A percentile compares a stretch with the other conserved stretches of the same genome.
These are phyloP conservation scores for Biston stratarius DNA, from an alignment of 2,888 invertebrate species.

Conservation along the genomic window DNA sequence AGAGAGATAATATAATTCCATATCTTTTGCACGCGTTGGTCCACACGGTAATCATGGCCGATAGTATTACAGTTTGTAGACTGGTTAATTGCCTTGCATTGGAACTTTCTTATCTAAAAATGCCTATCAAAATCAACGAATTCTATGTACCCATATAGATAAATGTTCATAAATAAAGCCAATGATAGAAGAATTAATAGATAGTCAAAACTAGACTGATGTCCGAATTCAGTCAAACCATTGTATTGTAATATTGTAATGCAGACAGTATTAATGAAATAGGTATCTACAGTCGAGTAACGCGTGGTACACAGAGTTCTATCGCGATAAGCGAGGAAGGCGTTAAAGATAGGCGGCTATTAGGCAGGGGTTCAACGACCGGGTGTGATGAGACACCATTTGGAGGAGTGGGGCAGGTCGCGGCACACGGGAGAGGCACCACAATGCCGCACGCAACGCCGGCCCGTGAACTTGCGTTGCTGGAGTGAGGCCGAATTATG, in stretches of 20 bases:
- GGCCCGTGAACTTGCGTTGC: constrained; percentile 40
- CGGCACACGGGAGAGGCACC: constrained; percentile 49
- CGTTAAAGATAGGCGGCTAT: constrained; percentile 45
- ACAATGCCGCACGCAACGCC: constrained; percentile 45
- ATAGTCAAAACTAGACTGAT: not conserved
- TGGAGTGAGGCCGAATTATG: constrained; percentile 18
- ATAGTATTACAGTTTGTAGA: too few species aligned
- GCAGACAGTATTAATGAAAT: not conserved
- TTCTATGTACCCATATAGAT: too few species aligned
- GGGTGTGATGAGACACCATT: constrained; percentile 49
- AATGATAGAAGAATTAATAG: too few species aligned
- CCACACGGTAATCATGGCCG: too few species aligned
- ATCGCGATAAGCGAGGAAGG: constrained; percentile 23
- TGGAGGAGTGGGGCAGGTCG: constrained; percentile 63
- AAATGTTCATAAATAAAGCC: not conserved
- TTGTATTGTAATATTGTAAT: constrained; percentile 5
- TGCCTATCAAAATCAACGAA: too few species aligned
- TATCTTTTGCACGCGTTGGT: too few species aligned
- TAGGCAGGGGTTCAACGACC: constrained; percentile 53
- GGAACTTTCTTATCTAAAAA: too few species aligned
- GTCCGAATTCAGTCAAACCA: not conserved
- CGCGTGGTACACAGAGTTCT: not conserved
- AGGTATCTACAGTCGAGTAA: not conserved
- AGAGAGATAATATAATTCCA: too few species aligned
- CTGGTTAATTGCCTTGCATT: too few species aligned